These are phyloP conservation scores for Bibio marci DNA, from an alignment of 2,888 invertebrate species.

Conservation along the genomic window DNA sequence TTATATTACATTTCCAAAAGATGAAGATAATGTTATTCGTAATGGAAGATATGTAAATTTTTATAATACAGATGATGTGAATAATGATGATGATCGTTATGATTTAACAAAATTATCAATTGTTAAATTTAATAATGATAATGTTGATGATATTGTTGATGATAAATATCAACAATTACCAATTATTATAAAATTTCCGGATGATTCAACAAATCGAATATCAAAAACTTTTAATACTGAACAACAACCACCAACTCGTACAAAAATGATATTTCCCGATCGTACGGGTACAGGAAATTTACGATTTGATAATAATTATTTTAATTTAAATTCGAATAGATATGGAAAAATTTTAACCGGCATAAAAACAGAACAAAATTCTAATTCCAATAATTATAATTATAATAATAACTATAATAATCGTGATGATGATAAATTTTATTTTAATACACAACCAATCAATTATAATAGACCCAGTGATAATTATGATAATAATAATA, in stretches of 20 bases:
- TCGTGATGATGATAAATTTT: too few relatives aligned
- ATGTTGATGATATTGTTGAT: background rate
- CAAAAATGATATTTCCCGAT: conserved; percentile 32
- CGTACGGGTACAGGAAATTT: conserved; percentile 35
- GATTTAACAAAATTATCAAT: background rate
- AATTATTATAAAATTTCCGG: background rate
- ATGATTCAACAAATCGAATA: conserved; percentile 2
- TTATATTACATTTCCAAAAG: conserved; percentile 2
- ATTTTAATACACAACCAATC: too few relatives aligned
- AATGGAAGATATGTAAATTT: conserved; percentile 5
- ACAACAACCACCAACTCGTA: conserved; percentile 12
- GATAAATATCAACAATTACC: background rate
- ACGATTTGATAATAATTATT: conserved; percentile 27
- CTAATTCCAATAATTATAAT: background rate
- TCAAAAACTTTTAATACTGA: conserved; percentile 7
- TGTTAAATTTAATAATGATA: background rate
- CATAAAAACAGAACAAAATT: background rate
- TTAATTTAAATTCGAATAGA: conserved; percentile 14
- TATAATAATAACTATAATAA: conserved; percentile 2
- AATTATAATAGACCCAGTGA: too few relatives aligned
- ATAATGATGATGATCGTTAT: background rate
- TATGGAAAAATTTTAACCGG: conserved; percentile 22
- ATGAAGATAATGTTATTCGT: conserved; percentile 2
- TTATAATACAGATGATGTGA: background rate
- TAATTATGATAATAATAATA: too few relatives aligned